Evolutionary conservation across 2,113 vertebrate species (phyloP), one percentile per base, ranked within the genome.

Genomic region (Motacilla tschutschensis): DNA sequence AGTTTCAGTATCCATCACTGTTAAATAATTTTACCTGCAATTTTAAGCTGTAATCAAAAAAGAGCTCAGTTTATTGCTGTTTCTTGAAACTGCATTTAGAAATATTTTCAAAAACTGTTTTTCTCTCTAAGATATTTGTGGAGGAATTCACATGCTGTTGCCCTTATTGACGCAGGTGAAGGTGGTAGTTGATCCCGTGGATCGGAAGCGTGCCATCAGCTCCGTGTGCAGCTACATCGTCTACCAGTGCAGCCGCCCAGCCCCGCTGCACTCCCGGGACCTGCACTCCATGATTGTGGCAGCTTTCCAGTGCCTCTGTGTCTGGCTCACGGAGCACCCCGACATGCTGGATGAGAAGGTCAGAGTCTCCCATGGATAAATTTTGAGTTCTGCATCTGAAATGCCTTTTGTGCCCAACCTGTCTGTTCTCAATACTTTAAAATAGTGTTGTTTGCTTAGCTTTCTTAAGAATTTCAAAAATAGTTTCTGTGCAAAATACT

Each of bases 241-340:
- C 47, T 98, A 98, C 95, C 99, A 99, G 95, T 99, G 99, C 92
- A 99, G 98, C 92, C 98, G 99, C 41, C 99, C 98, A 0, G 99
- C 99, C 28, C 99, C 99, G 5, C 97, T 98, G 50, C 99, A 99
- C 85, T 99, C 98, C 69, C 94, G 98, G 7, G 98, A 99, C 93
- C 98, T 99, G 36, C 99, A 99, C 97, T 99, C 99, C 93, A 99
- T 99, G 99, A 99, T 99, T 8, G 99, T 99, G 8, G 99, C 98
- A 14, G 99, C 99, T 40, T 99, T 99, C 96, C 98, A 99, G 97
- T 99, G 99, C 94, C 98, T 99, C 31, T 99, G 98, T 9, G 98
- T 99, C 65, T 99, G 99, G 99, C 98, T 99, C 85, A 99, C 98
- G 0, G 99, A 99, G 89, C 98, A 99, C 57, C 98, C 99, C 0